Base-by-base conservation (phyloP, 2,888 invertebrate genomes). In the Rhogogaster chlorosoma region DNA sequence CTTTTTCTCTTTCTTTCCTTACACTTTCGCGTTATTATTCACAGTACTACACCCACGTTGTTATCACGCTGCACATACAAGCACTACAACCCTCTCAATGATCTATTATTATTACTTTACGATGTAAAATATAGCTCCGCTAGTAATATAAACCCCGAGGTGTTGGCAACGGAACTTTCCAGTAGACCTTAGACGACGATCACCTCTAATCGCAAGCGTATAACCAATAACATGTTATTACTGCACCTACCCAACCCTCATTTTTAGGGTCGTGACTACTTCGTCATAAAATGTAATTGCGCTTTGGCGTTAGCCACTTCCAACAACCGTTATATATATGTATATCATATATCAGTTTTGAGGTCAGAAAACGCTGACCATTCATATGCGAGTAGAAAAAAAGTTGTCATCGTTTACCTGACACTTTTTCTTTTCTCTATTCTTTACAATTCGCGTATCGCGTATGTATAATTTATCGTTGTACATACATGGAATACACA, bases 61-160 rank as follows among this genome's bases (percentile, higher is more conserved):
- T 70, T 70, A 70, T 70, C 36, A 36, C 70, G 5, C 70, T 36
- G 7, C 36, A 36, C 7, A 70, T 15, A 38, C 15, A 10, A 36
- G 12, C 7, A 71, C 36, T n/a, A n/a, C 38, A 22, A 38, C 38
- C 75, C n/a, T 75, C 75, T 15, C 26, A 42, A 26, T 75, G 75
- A 75, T 75, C 42, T 45, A 75, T 75, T 49, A 49, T 75, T 75
- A 75, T 45, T 75, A 75, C 45, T 75, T 75, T 75, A 75, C 75
- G 75, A 75, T 45, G 3, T 29, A n/a, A 75, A 75, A 26, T 75
- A 75, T 45, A 75, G 45, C 75, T 75, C n/a, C 45, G 0, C 29
- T 9, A 45, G 75, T 49, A 22, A 70, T 36, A 70, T 70, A 70
- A 70, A 70, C 36, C n/a, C 53, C n/a, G 53, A n/a, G 18, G 32